Base-by-base conservation (phyloP, 2,113 vertebrate genomes). In the Corvus moneduloides region DNA sequence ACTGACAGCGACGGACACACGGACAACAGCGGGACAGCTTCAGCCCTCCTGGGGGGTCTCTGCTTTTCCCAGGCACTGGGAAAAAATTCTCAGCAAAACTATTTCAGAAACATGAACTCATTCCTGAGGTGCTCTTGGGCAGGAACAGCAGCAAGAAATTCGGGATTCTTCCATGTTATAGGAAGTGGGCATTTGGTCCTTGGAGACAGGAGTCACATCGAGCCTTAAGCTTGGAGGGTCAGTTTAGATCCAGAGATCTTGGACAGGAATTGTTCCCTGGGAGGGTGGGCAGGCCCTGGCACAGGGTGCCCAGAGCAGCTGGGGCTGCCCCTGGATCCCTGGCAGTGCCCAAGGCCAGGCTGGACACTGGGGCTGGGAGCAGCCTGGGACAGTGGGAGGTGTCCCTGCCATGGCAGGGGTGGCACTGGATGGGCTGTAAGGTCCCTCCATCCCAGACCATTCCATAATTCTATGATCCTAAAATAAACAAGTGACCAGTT, bases 1-100 rank as follows among this genome's bases (percentile, higher is more conserved):
- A 72, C 55, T 1, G 55, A 94, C 68, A 93, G 43, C 46, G 83
- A 93, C 82, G 5, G 28, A 94, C 91, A 96, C 85, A 75, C n/a
- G 2, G 8, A 66, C 82, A 85, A 9, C 69, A 30, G 28, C 9
- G 10, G 9, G 1, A 64, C 58, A 63, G 17, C 48, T 55, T 9
- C 15, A 28, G 56, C 82, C 46, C 66, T 18, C 63, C 24, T 15
- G 44, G 41, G 18, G 11, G 2, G 33, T 22, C 64, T 59, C 28
- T 37, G 78, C 22, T 63, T 54, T 49, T 2, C 20, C 46, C 48
- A 67, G 51, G 51, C 13, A 21, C 58, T 28, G 39, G 48, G 56
- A 44, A 35, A 6, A 71, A 33, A 18, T 32, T 21, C 77, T 59
- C 48, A 41, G 33, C 39, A 78, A 33, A 46, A 46, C 3, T 22